Conservation (phyloP, 2,888 invertebrate genomes). For the Geophilus truncorum region DNA sequence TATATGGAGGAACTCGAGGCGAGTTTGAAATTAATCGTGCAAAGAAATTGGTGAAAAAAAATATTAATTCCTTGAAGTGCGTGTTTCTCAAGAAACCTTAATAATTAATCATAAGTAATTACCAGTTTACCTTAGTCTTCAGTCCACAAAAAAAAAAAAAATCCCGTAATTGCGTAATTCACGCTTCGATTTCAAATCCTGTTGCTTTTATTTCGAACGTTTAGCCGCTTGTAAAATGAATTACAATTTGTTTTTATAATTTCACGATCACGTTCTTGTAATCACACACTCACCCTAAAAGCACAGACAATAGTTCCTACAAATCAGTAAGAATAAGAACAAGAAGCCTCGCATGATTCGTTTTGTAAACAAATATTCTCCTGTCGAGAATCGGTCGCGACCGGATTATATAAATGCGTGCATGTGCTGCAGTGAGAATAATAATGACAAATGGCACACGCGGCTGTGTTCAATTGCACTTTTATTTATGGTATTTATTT, state of each 20-base stretch:
- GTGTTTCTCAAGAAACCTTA: constrained; percentile 2
- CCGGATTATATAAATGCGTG: neutral
- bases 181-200: neutral
- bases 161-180: neutral
- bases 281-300: too few species aligned
- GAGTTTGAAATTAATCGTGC: constrained; percentile 1
- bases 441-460: neutral
- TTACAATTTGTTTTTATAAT: too few species aligned
- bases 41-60: neutral
- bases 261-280: too few species aligned
- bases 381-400: neutral
- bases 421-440: neutral
- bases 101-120: neutral
- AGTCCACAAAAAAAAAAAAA: neutral
- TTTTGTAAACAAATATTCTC: too few species aligned
- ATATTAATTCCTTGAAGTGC: neutral
- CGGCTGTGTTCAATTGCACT: neutral
- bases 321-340: too few species aligned
- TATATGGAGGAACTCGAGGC: neutral
- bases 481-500: neutral
- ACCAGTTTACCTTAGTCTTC: neutral
- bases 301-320: too few species aligned
- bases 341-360: too few species aligned
- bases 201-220: neutral
- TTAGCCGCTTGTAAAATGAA: too few species aligned